Evolutionary conservation across 2,888 invertebrate genomes (phyloP), one percentile per base, ranked within the genome.

Genomic region (Clitarchus hookeri): DNA sequence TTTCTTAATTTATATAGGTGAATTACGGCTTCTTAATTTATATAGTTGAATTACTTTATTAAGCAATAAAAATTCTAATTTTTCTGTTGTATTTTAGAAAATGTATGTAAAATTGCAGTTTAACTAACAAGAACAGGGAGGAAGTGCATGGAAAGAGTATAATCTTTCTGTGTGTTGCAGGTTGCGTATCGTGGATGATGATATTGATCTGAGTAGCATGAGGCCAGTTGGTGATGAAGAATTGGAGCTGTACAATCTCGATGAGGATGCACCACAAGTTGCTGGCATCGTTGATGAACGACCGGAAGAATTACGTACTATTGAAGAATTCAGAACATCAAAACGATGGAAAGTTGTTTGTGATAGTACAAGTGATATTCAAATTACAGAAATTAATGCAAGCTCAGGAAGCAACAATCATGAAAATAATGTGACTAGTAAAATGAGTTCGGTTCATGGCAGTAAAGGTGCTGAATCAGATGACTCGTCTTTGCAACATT

Each of bases 231-330:
- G 94, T 36, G 94, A 94, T 80, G 94, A 94, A 87, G 94, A 94
- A 89, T 91, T 95, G 78, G 95, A 96, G 85, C 93, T 96, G 4
- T 93, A 95, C 83, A 93, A 95, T 86, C 93, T 94, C 0, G 94
- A 94, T n/a, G 98, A 98, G 90, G 97, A 98, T 91, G 97, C 96
- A 0, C 98, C 98, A 0, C 96, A 96, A 91, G 95, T 98, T 88
- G 98, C 96, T 0, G 97, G 96, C 0, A 94, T 98, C 85, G 94
- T 97, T 84, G 98, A 98, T 90, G 98, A 98, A 84, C 91, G 96
- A 89, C 96, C 96, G 0, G 93, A 94, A 85, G 94, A 96, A 88
- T 89, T 96, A 16, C 88, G 91, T 87, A 89, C 86, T 12, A 84
- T 89, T 54, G 90, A 90, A 84, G 87, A 88, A 65, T 88, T 88